Evolutionary conservation across 2,888 invertebrate genomes (phyloP).

Genomic region (Dilophus febrilis): DNA sequence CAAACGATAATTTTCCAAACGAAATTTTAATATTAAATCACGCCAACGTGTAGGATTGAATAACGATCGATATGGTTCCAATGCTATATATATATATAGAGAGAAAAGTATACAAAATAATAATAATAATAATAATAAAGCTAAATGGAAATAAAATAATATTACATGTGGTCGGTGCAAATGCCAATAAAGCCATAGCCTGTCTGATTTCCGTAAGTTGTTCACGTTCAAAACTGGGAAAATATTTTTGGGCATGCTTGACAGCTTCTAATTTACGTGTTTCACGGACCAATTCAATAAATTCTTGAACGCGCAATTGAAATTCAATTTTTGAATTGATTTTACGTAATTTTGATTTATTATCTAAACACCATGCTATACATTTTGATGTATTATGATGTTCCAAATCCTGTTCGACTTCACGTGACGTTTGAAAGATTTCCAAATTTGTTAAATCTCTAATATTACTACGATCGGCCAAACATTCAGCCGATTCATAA

Average conservation of each 20-base stretch:
- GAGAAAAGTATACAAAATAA: background rate
- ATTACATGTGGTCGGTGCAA: conserved; percentile 61
- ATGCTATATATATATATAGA: conserved; percentile 25
- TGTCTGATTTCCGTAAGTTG: conserved; percentile 77
- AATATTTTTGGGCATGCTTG: conserved; percentile 84
- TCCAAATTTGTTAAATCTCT: conserved; percentile 89
- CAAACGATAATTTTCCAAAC: conserved; percentile 82
- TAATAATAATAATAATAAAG: conserved; percentile 3
- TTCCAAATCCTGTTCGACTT: conserved; percentile 71
- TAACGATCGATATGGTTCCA: conserved; percentile 52
- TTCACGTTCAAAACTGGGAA: conserved; percentile 72
- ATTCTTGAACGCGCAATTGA: conserved; percentile 59
- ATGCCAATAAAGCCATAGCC: conserved; percentile 90
- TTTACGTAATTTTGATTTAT: conserved; percentile 85
- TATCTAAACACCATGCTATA: conserved; percentile 90
- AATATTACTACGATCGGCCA: conserved; percentile 65
- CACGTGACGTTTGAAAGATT: conserved; percentile 64
- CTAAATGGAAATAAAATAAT: background rate
- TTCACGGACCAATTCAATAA: conserved; percentile 80
- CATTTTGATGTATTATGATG: conserved; percentile 74
- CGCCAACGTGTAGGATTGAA: conserved; percentile 60
- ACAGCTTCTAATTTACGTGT: conserved; percentile 84
- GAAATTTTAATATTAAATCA: conserved; percentile 72
- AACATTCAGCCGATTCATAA: conserved; percentile 79
- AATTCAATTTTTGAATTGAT: conserved; percentile 92